phyloP scores from a whole-genome alignment of 1,140 invertebrate genomes.

The Trigoniulus corallinus region DNA sequence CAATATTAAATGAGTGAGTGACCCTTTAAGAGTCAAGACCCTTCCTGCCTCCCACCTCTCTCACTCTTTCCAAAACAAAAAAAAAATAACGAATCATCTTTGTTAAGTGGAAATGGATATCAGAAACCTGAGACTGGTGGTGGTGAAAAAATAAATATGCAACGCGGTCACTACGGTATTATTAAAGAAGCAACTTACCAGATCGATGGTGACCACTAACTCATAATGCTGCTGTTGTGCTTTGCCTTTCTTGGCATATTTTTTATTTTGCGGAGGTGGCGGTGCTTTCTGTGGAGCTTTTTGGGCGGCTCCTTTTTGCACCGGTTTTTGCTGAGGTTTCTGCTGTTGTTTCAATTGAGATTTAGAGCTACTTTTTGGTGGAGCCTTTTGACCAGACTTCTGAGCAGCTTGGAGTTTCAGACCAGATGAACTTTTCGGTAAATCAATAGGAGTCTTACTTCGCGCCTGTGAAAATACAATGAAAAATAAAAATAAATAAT shows the following conservation, averaged over 20 bases:
- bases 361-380: slow-evolving; percentile 14
- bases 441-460: slow-evolving; percentile 55
- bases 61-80: no score
- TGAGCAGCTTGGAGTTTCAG: slow-evolving; percentile 44
- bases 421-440: slow-evolving; percentile 30
- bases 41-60: no score
- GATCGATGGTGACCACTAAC: slow-evolving; percentile 58
- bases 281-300: slow-evolving; percentile 13
- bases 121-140: no score
- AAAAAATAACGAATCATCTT: no score
- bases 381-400: slow-evolving; percentile 26
- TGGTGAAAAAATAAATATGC: no score
- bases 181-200: slow-evolving; percentile 38
- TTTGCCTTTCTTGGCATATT: slow-evolving; percentile 50
- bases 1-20: no score
- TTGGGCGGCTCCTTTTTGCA: slow-evolving; percentile 22
- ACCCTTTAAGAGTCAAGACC: no score
- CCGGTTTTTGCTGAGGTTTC: slow-evolving; percentile 13
- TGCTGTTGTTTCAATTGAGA: background rate
- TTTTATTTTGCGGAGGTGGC: slow-evolving; percentile 30
- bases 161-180: background rate
- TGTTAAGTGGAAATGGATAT: no score
- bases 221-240: slow-evolving; percentile 57
- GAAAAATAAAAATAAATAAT: no score
- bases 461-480: slow-evolving; percentile 46